Percentiles rank a stretch among this genome's conserved stretches.
phyloP scores from a whole-genome alignment of 2,113 vertebrate genomes.

The Xiphorhynchus elegans region DNA sequence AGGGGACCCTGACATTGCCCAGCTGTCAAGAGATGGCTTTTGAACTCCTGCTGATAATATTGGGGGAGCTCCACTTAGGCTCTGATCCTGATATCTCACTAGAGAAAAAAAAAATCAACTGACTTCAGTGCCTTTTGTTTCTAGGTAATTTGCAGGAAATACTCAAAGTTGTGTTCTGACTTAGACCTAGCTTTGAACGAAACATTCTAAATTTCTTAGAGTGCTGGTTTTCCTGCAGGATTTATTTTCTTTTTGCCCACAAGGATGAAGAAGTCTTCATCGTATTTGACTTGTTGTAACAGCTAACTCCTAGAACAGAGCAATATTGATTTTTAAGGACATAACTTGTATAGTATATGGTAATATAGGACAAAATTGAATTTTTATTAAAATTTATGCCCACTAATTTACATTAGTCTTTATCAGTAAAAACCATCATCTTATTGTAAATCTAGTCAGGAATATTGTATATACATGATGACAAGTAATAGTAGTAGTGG shows the following conservation, averaged over 20 bases:
- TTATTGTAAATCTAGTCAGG: not conserved
- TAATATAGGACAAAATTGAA: not conserved
- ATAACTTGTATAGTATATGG: not conserved
- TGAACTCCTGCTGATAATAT: conserved; percentile 9
- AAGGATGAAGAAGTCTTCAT: not conserved
- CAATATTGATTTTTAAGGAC: not conserved
- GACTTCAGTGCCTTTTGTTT: not conserved
- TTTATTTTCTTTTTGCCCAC: not conserved
- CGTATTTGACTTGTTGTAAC: not conserved
- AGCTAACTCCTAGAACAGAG: not conserved
- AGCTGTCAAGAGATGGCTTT: conserved; percentile 35
- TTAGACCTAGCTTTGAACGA: not conserved
- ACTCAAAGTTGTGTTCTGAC: not conserved
- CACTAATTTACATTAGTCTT: not conserved
- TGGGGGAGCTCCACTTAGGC: not conserved
- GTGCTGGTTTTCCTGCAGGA: not conserved
- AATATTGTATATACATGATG: not conserved
- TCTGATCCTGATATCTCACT: not conserved
- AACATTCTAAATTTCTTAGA: not conserved
- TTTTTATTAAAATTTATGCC: not conserved
- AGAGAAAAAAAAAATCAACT: not conserved
- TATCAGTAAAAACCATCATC: not conserved
- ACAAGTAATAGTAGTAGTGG: not conserved
- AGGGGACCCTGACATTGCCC: conserved; percentile 15
- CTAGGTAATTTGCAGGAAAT: not conserved